These are phyloP conservation scores for Chaetoderma sp. DNA, from an alignment of 2,888 invertebrate genomes.

Conservation along the genomic window DNA sequence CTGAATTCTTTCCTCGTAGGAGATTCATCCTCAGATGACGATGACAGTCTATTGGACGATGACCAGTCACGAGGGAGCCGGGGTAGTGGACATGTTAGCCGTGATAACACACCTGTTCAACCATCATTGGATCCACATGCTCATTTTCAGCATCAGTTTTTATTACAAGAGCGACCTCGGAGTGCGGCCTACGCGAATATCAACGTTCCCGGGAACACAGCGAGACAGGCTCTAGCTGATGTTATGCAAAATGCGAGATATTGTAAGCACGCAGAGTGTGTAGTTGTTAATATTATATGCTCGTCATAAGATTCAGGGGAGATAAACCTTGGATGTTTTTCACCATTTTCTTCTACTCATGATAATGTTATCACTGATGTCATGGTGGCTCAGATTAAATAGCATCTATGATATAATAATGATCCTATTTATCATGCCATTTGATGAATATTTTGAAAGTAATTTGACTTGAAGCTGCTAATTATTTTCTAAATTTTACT, in stretches of 20 bases:
- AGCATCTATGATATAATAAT: too few species aligned
- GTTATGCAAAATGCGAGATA: conserved; percentile 73
- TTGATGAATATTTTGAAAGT: too few species aligned
- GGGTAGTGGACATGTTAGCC: conserved; percentile 49
- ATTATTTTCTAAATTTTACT: too few species aligned
- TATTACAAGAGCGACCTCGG: conserved; percentile 47
- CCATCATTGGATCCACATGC: conserved; percentile 50
- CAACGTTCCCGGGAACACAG: conserved; percentile 72
- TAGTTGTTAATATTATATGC: neutral
- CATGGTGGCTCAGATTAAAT: too few species aligned
- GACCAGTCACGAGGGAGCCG: conserved; percentile 56
- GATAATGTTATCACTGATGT: too few species aligned
- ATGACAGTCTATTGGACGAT: conserved; percentile 65
- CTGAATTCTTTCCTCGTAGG: too few species aligned
- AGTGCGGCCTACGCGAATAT: conserved; percentile 62
- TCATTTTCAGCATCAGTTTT: conserved; percentile 41
- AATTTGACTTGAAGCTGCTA: too few species aligned
- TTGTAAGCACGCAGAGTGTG: conserved; percentile 47
- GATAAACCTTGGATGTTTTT: too few species aligned
- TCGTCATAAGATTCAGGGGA: too few species aligned
- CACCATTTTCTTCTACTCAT: too few species aligned
- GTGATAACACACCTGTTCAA: conserved; percentile 59
- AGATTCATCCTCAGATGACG: conserved; percentile 64
- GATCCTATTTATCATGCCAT: too few species aligned
- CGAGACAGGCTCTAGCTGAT: conserved; percentile 76